phyloP scores from a whole-genome alignment of 2,888 invertebrate species.

The Pteria penguin region DNA sequence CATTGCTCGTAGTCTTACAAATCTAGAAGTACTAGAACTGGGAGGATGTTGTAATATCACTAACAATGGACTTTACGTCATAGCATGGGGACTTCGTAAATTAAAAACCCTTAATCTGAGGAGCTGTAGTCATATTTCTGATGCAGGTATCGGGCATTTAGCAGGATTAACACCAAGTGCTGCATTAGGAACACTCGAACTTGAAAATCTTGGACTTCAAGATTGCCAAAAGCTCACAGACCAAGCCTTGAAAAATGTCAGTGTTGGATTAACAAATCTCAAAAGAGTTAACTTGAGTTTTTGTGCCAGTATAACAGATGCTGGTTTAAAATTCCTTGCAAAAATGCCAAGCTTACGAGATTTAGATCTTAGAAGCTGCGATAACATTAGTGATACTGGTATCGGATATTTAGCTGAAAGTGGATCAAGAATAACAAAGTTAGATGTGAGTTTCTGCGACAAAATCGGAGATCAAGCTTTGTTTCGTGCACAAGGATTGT shows the following conservation, averaged over 20 bases:
- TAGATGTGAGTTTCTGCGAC: conserved; percentile 97
- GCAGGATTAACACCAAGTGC: conserved; percentile 80
- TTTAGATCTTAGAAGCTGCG: conserved; percentile 94
- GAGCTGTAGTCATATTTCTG: conserved; percentile 95
- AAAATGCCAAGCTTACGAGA: conserved; percentile 91
- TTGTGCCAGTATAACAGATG: conserved; percentile 96
- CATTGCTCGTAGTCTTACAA: conserved; percentile 90
- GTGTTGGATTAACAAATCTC: conserved; percentile 88
- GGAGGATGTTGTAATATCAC: conserved; percentile 96
- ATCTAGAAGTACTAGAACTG: conserved; percentile 91
- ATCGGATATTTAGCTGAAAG: conserved; percentile 95
- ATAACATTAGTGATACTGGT: conserved; percentile 94
- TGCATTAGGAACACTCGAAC: conserved; percentile 83
- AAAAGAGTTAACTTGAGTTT: conserved; percentile 95
- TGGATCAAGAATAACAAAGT: conserved; percentile 87
- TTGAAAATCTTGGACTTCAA: conserved; percentile 93
- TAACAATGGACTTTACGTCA: conserved; percentile 90
- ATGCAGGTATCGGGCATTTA: conserved; percentile 92
- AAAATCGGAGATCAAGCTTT: conserved; percentile 95
- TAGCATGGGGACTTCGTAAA: conserved; percentile 93
- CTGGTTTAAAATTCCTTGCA: conserved; percentile 92
- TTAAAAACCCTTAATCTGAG: conserved; percentile 91
- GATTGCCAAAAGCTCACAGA: conserved; percentile 97
- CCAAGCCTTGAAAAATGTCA: conserved; percentile 91
- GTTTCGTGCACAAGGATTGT: conserved; percentile 94